Evolutionary conservation across 2,888 invertebrate species (phyloP).

Genomic region (Andricus curvator): DNA sequence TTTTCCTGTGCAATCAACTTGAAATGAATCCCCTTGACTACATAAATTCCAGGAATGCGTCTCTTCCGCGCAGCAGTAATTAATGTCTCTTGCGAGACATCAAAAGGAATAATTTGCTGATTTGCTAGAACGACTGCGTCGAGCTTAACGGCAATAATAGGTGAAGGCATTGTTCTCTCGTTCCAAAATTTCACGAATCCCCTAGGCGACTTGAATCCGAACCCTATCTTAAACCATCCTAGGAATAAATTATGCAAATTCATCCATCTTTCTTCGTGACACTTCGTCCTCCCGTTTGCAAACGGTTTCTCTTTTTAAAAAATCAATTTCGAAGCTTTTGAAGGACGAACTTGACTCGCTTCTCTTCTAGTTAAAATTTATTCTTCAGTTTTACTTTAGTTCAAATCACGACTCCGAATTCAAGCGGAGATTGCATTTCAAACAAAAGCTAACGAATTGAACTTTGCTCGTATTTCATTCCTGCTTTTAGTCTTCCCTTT

Average conservation of each 20-base stretch:
- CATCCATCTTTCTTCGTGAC: constrained; percentile 24
- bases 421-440: constrained; percentile 8
- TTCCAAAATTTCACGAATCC: constrained; percentile 22
- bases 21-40: background rate
- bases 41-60: background rate
- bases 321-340: constrained; percentile 32
- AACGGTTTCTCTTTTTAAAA: constrained; percentile 19
- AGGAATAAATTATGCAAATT: constrained; percentile 33
- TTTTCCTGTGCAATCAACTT: background rate
- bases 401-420: background rate
- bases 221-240: background rate
- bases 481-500: background rate
- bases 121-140: constrained; percentile 1
- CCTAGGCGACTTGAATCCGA: constrained; percentile 8
- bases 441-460: constrained; percentile 16
- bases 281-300: constrained; percentile 37
- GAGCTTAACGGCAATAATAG: constrained; percentile 28
- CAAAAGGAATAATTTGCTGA: constrained; percentile 35
- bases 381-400: constrained; percentile 6
- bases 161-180: constrained; percentile 24
- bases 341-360: constrained; percentile 11
- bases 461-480: constrained; percentile 14
- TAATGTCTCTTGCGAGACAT: constrained; percentile 34
- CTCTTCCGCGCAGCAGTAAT: constrained; percentile 5
- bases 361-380: constrained; percentile 9